phyloP scores from a whole-genome alignment of 2,888 invertebrate species.

The Malthinus seriepunctatus region DNA sequence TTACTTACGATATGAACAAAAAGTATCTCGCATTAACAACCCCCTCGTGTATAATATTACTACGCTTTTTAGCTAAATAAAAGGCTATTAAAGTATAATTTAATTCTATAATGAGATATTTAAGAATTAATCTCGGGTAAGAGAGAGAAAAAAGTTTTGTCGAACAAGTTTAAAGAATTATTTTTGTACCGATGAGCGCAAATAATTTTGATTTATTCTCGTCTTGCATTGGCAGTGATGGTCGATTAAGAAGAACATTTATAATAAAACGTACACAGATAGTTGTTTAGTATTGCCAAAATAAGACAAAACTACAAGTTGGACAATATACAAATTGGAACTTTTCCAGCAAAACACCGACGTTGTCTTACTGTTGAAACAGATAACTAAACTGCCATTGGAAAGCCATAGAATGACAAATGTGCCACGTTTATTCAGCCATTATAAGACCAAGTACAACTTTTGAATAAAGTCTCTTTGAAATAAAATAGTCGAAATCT shows the following conservation, averaged over 20 bases:
- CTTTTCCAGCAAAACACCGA: constrained; percentile 43
- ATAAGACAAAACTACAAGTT: constrained; percentile 27
- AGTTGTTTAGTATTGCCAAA: constrained; percentile 23
- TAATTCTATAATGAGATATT: background rate
- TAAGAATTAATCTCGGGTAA: no score
- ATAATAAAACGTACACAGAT: constrained; percentile 16
- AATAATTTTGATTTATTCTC: constrained; percentile 11
- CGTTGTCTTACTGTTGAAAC: constrained; percentile 37
- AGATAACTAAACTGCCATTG: constrained; percentile 43
- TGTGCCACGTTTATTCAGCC: constrained; percentile 44
- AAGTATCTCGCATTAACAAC: constrained; percentile 17
- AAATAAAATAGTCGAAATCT: constrained; percentile 16
- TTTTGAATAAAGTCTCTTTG: constrained; percentile 25
- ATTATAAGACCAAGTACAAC: constrained; percentile 36
- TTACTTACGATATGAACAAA: constrained; percentile 26
- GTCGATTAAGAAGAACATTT: constrained; percentile 18
- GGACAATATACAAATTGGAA: constrained; percentile 45
- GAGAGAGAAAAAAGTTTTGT: no score
- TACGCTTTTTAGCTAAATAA: background rate
- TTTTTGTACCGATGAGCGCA: background rate
- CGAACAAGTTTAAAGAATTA: constrained; percentile 4
- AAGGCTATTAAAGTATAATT: constrained; percentile 2
- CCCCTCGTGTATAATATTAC: constrained; percentile 5
- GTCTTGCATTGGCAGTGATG: constrained; percentile 14
- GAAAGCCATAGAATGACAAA: constrained; percentile 46